Conservation (phyloP, 2,797 vertebrate genomes). For the Echiichthys vipera region DNA sequence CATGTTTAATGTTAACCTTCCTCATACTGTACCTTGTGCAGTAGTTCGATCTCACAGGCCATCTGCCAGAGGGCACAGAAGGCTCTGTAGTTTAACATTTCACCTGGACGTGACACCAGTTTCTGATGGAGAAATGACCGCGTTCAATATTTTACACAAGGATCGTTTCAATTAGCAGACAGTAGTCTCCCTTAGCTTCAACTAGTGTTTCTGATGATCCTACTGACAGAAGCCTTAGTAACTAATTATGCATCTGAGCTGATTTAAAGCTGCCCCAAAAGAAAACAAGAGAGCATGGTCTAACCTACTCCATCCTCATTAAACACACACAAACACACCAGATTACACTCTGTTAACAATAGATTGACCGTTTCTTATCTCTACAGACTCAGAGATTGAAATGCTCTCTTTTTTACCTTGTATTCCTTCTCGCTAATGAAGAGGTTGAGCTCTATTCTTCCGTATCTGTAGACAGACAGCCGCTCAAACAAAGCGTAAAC, state of each 20-base stretch:
- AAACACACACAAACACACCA: neutral
- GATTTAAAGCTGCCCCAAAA: neutral
- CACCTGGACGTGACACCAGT: slow-evolving; percentile 81
- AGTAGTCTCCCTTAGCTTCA: neutral
- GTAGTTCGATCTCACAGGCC: slow-evolving; percentile 90
- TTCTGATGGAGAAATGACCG: slow-evolving; percentile 81
- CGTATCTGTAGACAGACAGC: slow-evolving; percentile 89
- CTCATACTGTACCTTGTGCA: slow-evolving; percentile 86
- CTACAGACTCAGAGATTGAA: neutral
- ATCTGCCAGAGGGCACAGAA: slow-evolving; percentile 89
- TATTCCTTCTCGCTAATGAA: slow-evolving; percentile 92
- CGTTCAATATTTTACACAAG: slow-evolving; percentile 9
- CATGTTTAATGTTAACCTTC: neutral
- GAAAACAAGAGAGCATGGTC: neutral
- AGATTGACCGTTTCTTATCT: neutral
- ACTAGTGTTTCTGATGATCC: neutral
- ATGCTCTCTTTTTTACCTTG: slow-evolving; percentile 78
- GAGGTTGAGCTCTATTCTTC: slow-evolving; percentile 92
- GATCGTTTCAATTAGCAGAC: neutral
- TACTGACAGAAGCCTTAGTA: neutral
- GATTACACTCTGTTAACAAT: neutral
- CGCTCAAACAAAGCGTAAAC: slow-evolving; percentile 88
- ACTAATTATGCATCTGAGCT: neutral
- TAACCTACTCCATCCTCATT: neutral
- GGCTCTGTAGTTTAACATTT: slow-evolving; percentile 84